These are phyloP conservation scores for Callipepla squamata DNA, from an alignment of 2,113 vertebrate species.

Conservation along the genomic window DNA sequence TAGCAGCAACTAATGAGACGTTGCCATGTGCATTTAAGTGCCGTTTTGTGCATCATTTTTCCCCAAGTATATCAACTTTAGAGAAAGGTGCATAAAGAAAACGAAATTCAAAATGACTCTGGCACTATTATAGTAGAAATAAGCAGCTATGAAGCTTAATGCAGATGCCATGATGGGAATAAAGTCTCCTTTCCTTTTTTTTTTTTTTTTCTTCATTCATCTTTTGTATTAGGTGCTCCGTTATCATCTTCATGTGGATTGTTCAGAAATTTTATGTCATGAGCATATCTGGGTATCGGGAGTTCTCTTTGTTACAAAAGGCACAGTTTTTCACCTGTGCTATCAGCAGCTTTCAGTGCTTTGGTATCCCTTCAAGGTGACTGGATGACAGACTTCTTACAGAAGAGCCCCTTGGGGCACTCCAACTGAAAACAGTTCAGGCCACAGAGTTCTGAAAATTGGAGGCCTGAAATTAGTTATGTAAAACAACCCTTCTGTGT, in stretches of 20 bases:
- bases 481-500: neutral
- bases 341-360: constrained; percentile 7
- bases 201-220: neutral
- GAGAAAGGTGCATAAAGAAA: constrained; percentile 35
- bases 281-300: constrained; percentile 20
- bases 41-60: constrained; percentile 30
- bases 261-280: constrained; percentile 27
- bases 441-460: neutral
- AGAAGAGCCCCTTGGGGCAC: neutral
- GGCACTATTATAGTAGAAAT: constrained; percentile 23
- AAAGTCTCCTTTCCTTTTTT: neutral
- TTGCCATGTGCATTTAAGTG: neutral
- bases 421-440: neutral
- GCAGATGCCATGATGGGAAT: constrained; percentile 9
- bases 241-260: neutral
- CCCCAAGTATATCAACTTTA: constrained; percentile 9
- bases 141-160: constrained; percentile 30
- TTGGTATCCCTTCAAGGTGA: constrained; percentile 15
- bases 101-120: constrained; percentile 1
- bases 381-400: neutral
- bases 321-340: constrained; percentile 6
- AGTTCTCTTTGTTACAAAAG: constrained; percentile 24
- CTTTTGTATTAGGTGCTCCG: constrained; percentile 1
- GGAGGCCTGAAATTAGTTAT: neutral
- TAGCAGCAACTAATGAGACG: neutral